Conservation (phyloP, 2,113 vertebrate species). For the Sapayoa aenigma region DNA sequence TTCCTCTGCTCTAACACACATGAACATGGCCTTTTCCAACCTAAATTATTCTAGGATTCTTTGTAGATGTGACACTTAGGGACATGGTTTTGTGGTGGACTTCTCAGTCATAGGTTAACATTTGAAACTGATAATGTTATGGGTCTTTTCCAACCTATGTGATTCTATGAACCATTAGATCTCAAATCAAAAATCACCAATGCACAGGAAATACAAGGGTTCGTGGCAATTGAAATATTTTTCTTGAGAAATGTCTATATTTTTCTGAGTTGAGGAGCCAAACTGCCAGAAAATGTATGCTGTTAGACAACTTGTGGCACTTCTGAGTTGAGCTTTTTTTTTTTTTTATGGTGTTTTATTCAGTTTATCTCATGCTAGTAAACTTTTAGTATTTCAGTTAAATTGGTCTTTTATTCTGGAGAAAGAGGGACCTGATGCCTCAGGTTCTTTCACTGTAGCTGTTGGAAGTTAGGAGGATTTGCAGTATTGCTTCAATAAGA, state of each 20-base stretch:
- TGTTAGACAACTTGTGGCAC: neutral
- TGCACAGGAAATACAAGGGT: neutral
- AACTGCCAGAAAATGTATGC: neutral
- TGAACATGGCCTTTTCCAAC: neutral
- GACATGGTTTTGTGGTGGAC: neutral
- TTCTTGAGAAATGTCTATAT: neutral
- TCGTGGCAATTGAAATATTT: neutral
- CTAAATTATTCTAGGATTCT: neutral
- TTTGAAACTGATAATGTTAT: neutral
- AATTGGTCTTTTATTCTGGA: neutral
- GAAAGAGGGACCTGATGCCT: neutral
- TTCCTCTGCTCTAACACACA: neutral
- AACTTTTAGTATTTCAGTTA: neutral
- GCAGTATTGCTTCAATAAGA: neutral
- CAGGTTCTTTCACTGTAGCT: neutral
- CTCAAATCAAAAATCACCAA: neutral
- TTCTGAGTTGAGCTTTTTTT: neutral
- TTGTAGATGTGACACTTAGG: neutral
- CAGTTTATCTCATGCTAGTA: neutral
- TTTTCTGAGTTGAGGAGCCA: neutral
- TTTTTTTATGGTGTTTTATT: neutral
- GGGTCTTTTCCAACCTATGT: neutral
- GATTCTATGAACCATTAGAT: neutral
- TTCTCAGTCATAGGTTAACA: neutral
- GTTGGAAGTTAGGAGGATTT: slow-evolving; percentile 1